Evolutionary conservation across 1,140 invertebrate species (phyloP), one percentile per base, ranked within the genome.

Genomic region (Rhopalosiphum padi): DNA sequence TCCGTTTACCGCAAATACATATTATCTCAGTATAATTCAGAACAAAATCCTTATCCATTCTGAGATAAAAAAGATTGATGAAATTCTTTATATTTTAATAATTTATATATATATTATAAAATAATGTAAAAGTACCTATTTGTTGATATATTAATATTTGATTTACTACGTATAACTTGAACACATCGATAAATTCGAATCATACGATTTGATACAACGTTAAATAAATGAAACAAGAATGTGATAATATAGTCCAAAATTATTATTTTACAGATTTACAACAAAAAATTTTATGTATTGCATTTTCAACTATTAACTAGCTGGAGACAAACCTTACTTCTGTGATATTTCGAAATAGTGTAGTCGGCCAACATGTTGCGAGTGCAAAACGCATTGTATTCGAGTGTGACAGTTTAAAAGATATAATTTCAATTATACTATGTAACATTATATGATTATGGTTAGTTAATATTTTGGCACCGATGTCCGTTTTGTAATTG

Each of bases 391-490:
- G 15, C 30, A 11, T 77, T 77, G 60, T n/a, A n/a, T n/a, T n/a
- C n/a, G 15, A 77, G 60, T 18, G 60, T 77, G 60, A 77, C n/a
- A 77, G 60, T n/a, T 77, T 77, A 77, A 77, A 77, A 77, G 30
- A 77, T 77, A n/a, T 77, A 77, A 77, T 77, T 77, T 77, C 60
- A 77, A 77, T 77, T 77, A 77, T 77, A 37, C 35, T 83, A 83
- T 83, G 35, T 85, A 41, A 25, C 37, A 43, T 9, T 25, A 43
- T 85, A 25, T 85, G 37, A 30, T 43, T 85, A 85, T 85, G 9
- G 83, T 85, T 85, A 43, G 82, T 85, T 85, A 85, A 85, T 43
- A 43, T 87, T 87, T 48, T 87, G 86, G 86, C 86, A 48, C 37
- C 41, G 83, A 9, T 85, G 37, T 85, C 3, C 83, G 83, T 85